Conservation (phyloP, 2,113 vertebrate species). For the Dascyllus trimaculatus region DNA sequence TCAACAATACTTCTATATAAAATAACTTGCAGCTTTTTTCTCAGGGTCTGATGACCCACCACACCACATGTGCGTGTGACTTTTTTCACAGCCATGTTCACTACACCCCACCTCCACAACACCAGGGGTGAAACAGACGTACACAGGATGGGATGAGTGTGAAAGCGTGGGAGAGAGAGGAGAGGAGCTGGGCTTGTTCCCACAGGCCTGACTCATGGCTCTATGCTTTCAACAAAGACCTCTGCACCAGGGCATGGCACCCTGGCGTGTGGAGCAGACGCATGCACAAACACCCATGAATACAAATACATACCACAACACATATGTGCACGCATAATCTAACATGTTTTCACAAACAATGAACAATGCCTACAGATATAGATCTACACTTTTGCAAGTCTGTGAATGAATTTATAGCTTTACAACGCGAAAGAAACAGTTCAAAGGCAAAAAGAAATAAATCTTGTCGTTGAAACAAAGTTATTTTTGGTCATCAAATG, state of each 20-base stretch:
- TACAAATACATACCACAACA: constrained; percentile 45
- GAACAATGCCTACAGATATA: background rate
- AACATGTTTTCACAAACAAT: background rate
- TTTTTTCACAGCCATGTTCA: constrained; percentile 71
- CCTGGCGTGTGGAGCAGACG: constrained; percentile 67
- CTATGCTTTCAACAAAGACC: constrained; percentile 72
- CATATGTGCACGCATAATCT: background rate
- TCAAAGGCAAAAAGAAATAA: too few species aligned
- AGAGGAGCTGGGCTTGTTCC: constrained; percentile 72
- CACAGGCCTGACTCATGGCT: constrained; percentile 76
- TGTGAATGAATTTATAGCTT: background rate
- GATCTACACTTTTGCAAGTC: background rate
- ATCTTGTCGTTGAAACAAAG: background rate
- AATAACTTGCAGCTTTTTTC: constrained; percentile 59
- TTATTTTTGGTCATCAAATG: background rate
- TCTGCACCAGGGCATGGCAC: constrained; percentile 66
- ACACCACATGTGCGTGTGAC: constrained; percentile 70
- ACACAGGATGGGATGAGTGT: constrained; percentile 75
- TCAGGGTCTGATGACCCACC: constrained; percentile 72
- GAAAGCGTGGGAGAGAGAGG: constrained; percentile 79
- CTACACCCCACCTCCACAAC: constrained; percentile 63
- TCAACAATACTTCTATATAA: constrained; percentile 18
- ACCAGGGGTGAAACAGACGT: constrained; percentile 66
- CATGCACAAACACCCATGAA: constrained; percentile 58
- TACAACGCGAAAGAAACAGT: background rate